These are phyloP conservation scores for Chaetodon trifascialis DNA, from an alignment of 2,113 vertebrate genomes.

Conservation along the genomic window DNA sequence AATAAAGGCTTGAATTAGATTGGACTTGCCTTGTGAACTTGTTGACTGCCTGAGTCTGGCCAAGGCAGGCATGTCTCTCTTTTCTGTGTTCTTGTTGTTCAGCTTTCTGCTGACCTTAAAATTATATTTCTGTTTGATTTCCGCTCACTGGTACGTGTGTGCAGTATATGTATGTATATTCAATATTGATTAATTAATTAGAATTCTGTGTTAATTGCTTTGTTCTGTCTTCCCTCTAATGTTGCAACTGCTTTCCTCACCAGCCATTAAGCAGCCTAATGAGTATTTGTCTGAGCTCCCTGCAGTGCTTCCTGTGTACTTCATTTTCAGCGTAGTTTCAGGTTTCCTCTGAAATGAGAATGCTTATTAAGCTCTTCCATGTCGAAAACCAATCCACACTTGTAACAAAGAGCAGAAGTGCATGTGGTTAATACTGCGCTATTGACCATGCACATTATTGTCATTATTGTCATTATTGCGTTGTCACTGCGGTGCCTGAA, in stretches of 20 bases:
- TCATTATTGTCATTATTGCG: neutral
- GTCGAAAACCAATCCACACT: neutral
- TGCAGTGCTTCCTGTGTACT: neutral
- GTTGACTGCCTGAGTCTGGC: neutral
- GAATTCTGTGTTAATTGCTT: conserved; percentile 22
- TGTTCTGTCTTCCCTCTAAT: neutral
- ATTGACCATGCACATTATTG: neutral
- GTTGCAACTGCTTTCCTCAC: neutral
- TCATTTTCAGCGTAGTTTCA: neutral
- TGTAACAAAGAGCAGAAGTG: neutral
- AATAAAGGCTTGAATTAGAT: conserved; percentile 60
- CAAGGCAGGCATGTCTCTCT: neutral
- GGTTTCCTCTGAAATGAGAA: conserved; percentile 20
- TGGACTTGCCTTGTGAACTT: conserved; percentile 47
- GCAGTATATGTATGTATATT: neutral
- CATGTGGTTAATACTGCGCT: neutral
- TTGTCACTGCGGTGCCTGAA: neutral
- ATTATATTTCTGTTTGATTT: neutral
- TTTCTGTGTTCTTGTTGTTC: neutral
- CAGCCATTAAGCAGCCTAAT: conserved; percentile 22
- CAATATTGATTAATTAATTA: neutral
- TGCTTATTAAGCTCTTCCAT: neutral
- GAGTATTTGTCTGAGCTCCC: conserved; percentile 9
- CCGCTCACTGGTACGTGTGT: too few relatives aligned
- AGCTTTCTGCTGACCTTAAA: neutral